Evolutionary conservation across 1,140 invertebrate species (phyloP).

Genomic region (Mesaphorura yosii): DNA sequence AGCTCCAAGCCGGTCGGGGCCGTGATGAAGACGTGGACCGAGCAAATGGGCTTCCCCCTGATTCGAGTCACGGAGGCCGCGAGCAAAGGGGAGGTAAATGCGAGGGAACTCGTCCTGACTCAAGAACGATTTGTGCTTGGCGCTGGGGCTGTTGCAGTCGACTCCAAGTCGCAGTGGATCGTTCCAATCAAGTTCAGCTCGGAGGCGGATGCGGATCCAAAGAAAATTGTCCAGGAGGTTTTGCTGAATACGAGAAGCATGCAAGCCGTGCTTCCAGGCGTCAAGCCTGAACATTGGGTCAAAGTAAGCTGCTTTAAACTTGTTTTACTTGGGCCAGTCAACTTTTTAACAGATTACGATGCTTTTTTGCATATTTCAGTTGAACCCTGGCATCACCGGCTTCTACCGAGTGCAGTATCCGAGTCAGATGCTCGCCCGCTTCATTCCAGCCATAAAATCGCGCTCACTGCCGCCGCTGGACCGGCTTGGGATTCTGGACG

Average conservation of each 20-base stretch:
- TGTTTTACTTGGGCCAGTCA: too few species aligned
- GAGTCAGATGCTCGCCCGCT: conserved; percentile 9
- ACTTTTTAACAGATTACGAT: neutral
- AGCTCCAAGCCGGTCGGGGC: conserved; percentile 79
- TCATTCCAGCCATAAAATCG: conserved; percentile 9
- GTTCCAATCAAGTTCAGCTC: conserved; percentile 76
- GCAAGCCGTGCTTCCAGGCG: conserved; percentile 51
- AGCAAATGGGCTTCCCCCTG: conserved; percentile 81
- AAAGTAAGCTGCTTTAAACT: too few species aligned
- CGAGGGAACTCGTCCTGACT: conserved; percentile 55
- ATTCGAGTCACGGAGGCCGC: conserved; percentile 40
- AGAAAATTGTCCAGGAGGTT: conserved; percentile 45
- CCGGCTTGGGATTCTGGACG: conserved; percentile 8
- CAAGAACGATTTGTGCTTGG: conserved; percentile 83
- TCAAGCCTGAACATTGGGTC: conserved; percentile 65
- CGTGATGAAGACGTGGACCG: conserved; percentile 92
- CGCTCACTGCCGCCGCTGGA: conserved; percentile 13
- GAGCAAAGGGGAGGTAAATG: conserved; percentile 43
- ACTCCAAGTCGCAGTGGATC: conserved; percentile 51
- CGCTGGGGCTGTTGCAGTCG: conserved; percentile 42
- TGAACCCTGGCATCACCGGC: conserved; percentile 8
- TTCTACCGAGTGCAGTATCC: conserved; percentile 17
- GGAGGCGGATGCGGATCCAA: conserved; percentile 56
- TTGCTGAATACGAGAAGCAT: conserved; percentile 50
- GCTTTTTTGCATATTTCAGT: conserved; percentile 4